A percentile compares a stretch with the other conserved stretches of the same genome.
Conservation (phyloP, 2,888 invertebrate species). For the Mythimna impura region DNA sequence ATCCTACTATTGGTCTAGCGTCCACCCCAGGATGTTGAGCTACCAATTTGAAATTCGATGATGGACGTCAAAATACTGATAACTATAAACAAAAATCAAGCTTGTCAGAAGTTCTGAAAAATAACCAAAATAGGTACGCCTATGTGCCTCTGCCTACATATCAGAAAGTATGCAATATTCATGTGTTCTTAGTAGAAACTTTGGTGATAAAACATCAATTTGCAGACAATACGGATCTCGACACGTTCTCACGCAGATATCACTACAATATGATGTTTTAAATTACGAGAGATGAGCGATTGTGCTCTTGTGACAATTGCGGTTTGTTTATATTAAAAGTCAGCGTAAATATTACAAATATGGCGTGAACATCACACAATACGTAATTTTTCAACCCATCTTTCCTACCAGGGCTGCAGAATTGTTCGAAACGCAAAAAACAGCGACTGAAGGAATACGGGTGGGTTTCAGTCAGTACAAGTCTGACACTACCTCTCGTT, state of each 20-base stretch:
- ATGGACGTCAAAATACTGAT: too few species aligned
- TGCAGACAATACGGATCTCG: conserved; percentile 55
- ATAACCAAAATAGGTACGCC: neutral
- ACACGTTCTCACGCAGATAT: conserved; percentile 54
- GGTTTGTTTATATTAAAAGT: neutral
- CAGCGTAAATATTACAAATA: neutral
- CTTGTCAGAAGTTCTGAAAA: too few species aligned
- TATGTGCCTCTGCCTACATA: neutral
- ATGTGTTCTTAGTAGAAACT: conserved; percentile 54
- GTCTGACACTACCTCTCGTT: neutral
- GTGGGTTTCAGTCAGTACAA: neutral
- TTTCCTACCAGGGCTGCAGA: too few species aligned
- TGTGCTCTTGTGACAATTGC: neutral
- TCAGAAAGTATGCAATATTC: conserved; percentile 37
- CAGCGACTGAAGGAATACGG: too few species aligned
- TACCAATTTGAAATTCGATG: too few species aligned
- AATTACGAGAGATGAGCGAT: conserved; percentile 43
- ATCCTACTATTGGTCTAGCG: too few species aligned
- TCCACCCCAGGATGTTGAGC: too few species aligned
- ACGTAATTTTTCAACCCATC: too few species aligned
- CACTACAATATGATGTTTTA: conserved; percentile 32
- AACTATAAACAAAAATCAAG: too few species aligned
- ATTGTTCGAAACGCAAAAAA: too few species aligned
- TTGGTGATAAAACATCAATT: conserved; percentile 43
- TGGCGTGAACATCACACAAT: too few species aligned